phyloP scores from a whole-genome alignment of 2,888 invertebrate genomes.

The Atrina japonica region DNA sequence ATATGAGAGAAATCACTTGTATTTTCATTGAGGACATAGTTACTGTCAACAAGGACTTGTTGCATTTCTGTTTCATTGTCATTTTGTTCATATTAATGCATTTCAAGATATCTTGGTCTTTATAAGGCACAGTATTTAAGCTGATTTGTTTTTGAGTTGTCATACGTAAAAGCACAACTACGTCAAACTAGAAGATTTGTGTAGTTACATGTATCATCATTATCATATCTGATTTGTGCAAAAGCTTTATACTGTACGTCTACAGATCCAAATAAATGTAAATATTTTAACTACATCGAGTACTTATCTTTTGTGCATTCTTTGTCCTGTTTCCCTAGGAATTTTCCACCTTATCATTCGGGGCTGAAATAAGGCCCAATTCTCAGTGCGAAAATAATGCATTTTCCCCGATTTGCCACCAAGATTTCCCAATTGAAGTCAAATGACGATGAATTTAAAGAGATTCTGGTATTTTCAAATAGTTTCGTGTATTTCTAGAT shows the following conservation, averaged over 20 bases:
- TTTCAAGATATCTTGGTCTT: conserved; percentile 2
- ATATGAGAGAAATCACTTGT: conserved; percentile 1
- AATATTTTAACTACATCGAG: conserved; percentile 37
- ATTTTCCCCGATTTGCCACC: too few relatives aligned
- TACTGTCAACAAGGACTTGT: conserved; percentile 1
- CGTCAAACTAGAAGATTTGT: conserved; percentile 16
- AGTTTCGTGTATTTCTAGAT: too few relatives aligned
- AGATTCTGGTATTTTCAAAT: too few relatives aligned
- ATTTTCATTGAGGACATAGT: not conserved
- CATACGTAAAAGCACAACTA: conserved; percentile 22
- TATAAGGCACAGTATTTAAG: conserved; percentile 28
- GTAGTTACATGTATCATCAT: conserved; percentile 23
- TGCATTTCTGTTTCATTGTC: conserved; percentile 25
- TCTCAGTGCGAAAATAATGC: too few relatives aligned
- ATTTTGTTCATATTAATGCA: conserved; percentile 17
- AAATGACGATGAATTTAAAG: too few relatives aligned
- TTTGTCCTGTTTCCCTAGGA: too few relatives aligned
- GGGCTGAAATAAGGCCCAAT: too few relatives aligned
- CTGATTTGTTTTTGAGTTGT: conserved; percentile 17
- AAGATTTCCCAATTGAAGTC: too few relatives aligned
- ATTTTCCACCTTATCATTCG: too few relatives aligned
- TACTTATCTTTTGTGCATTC: too few relatives aligned
- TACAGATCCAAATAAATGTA: conserved; percentile 50
- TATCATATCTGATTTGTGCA: conserved; percentile 37
- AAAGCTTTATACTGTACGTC: conserved; percentile 48